Evolutionary conservation across 2,888 invertebrate genomes (phyloP).

Genomic region (Chironomus riparius): DNA sequence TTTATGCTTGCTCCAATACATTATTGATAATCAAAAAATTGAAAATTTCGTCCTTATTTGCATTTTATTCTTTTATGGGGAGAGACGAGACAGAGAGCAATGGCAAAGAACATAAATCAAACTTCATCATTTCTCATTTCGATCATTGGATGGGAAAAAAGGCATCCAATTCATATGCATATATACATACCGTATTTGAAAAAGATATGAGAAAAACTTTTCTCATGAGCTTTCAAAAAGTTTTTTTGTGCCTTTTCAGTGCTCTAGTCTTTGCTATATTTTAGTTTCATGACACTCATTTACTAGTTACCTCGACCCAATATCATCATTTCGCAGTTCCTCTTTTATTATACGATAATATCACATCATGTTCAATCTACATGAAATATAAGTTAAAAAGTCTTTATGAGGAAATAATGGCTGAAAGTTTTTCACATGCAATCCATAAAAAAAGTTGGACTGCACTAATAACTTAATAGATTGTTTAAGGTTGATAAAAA

Average conservation of each 20-base stretch:
- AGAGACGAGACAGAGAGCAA: background rate
- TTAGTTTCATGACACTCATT: background rate
- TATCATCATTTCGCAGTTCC: background rate
- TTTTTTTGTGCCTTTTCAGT: background rate
- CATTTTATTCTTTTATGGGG: background rate
- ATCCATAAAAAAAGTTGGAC: too few species aligned
- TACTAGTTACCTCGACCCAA: background rate
- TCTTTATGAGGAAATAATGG: too few species aligned
- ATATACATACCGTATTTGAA: background rate
- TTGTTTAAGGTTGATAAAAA: too few species aligned
- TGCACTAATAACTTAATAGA: too few species aligned
- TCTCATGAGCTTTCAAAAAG: background rate
- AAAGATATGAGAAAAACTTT: background rate
- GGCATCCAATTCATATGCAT: background rate
- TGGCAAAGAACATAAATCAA: conserved; percentile 1
- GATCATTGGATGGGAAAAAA: background rate
- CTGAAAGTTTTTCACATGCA: too few species aligned
- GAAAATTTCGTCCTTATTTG: conserved; percentile 9
- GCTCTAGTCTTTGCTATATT: background rate
- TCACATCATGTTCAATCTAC: too few species aligned
- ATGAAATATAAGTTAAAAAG: too few species aligned
- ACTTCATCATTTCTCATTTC: background rate
- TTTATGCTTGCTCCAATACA: background rate
- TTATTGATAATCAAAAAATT: conserved; percentile 13
- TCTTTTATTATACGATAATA: too few species aligned